A percentile compares a stretch with the other conserved stretches of the same genome.
Evolutionary conservation across 2,797 vertebrate genomes (phyloP).

Genomic region (Atherinosoma microstoma): DNA sequence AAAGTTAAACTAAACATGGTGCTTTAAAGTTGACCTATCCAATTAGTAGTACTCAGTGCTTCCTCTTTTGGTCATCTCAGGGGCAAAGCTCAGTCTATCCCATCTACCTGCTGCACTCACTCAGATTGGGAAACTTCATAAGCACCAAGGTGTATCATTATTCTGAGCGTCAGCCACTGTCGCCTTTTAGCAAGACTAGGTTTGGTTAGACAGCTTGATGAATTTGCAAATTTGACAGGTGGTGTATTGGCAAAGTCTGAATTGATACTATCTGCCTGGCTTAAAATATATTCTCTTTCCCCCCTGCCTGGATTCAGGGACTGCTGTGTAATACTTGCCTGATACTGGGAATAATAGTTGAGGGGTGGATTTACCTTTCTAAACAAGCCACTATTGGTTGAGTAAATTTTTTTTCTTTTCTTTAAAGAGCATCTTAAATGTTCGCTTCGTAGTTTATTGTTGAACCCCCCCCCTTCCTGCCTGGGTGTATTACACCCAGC

Average conservation of each 20-base stretch:
- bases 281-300: neutral
- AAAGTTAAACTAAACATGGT: constrained; percentile 43
- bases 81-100: constrained; percentile 13
- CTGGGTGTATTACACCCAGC: constrained; percentile 1
- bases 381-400: constrained; percentile 1
- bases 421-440: neutral
- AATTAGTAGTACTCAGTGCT: constrained; percentile 21
- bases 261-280: neutral
- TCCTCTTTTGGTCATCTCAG: constrained; percentile 9
- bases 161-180: constrained; percentile 1
- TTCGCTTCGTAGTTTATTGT: neutral
- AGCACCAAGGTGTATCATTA: neutral
- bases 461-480: neutral
- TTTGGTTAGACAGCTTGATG: neutral
- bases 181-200: neutral
- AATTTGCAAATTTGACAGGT: neutral
- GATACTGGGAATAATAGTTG: constrained; percentile 15
- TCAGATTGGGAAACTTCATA: neutral
- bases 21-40: constrained; percentile 34
- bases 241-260: neutral
- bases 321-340: neutral
- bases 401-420: neutral
- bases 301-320: neutral
- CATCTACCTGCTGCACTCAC: neutral
- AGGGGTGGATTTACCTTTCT: constrained; percentile 56